A percentile compares a stretch with the other conserved stretches of the same genome.
Conservation (phyloP, 2,113 vertebrate genomes). For the Micronisus gabar region DNA sequence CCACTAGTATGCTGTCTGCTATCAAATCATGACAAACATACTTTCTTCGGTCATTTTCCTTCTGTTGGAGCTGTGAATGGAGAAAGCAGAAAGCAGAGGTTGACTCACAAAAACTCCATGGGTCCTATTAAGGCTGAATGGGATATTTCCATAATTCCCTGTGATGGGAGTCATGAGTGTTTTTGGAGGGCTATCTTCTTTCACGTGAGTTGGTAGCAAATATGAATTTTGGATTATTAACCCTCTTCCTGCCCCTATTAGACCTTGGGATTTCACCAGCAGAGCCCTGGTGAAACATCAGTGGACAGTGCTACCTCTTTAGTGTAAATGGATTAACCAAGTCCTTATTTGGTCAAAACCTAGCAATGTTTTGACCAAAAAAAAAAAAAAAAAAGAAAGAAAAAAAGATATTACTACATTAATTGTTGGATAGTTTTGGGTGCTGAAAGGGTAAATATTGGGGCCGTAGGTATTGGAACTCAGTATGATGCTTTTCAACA, state of each 20-base stretch:
- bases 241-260: neutral
- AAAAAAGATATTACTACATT: neutral
- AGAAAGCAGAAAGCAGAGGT: neutral
- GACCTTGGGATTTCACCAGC: neutral
- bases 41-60: neutral
- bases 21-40: neutral
- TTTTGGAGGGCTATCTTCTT: neutral
- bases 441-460: neutral
- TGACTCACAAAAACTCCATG: neutral
- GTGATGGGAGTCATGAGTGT: neutral
- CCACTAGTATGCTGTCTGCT: neutral
- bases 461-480: fast-evolving
- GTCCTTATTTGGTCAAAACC: neutral
- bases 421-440: neutral
- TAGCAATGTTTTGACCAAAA: neutral
- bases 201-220: neutral
- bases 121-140: neutral
- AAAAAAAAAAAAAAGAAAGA: too few species aligned
- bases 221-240: neutral
- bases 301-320: neutral
- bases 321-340: neutral
- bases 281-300: neutral
- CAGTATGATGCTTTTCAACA: neutral
- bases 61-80: neutral
- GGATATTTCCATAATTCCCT: neutral